Conservation (phyloP, 2,797 vertebrate species). For the Oophaga sylvatica region DNA sequence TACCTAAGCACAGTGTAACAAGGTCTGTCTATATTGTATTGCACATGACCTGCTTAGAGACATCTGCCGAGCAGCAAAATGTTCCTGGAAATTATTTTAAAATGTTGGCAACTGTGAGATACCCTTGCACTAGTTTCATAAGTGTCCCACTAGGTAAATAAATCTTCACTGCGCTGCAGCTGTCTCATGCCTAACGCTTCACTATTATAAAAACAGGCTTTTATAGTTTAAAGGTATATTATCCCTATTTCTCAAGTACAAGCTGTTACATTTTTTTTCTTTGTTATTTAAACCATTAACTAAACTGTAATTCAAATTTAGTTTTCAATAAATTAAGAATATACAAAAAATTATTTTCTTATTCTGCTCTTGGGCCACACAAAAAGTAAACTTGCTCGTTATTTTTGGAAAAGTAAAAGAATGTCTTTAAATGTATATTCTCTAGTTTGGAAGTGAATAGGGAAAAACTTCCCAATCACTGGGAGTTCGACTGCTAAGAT, state of each 20-base stretch:
- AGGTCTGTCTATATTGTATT: neutral
- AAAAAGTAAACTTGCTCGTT: neutral
- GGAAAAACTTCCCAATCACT: too few species aligned
- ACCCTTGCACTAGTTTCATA: neutral
- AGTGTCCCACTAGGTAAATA: constrained; percentile 21
- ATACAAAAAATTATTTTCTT: too few species aligned
- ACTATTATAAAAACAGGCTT: neutral
- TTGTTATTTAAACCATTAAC: neutral
- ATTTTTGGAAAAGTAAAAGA: neutral
- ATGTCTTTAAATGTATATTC: neutral
- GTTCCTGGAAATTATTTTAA: constrained; percentile 23
- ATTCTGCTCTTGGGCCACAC: neutral
- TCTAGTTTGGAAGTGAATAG: too few species aligned
- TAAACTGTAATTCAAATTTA: neutral
- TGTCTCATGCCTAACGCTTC: constrained; percentile 8
- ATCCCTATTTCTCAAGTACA: neutral
- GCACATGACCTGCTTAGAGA: neutral
- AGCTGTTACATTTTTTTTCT: neutral
- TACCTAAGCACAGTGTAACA: neutral
- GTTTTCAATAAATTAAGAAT: neutral
- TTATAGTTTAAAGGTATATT: neutral
- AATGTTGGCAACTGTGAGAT: constrained; percentile 16
- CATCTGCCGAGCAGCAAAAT: constrained; percentile 21
- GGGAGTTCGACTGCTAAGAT: too few species aligned
- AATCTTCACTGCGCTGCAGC: neutral